A percentile compares a stretch with the other conserved stretches of the same genome.
Evolutionary conservation across 2,797 vertebrate species (phyloP).

Genomic region (Rhinophrynus dorsalis): DNA sequence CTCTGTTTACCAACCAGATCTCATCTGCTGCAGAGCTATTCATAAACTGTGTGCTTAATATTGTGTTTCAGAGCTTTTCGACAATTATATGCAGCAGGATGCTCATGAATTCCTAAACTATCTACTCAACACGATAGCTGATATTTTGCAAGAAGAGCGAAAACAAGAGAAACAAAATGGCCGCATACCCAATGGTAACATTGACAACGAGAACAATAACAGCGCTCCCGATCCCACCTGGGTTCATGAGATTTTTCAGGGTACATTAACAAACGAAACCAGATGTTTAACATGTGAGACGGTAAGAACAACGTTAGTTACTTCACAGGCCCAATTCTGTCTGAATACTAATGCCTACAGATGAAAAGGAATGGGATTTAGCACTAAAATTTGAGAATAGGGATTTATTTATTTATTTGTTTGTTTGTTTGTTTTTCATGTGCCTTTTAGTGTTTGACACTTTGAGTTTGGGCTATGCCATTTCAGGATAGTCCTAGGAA

Average conservation of each 20-base stretch:
- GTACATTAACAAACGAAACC: constrained; percentile 82
- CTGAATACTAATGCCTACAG: too few species aligned
- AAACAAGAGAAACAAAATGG: constrained; percentile 80
- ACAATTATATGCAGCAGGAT: constrained; percentile 83
- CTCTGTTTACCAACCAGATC: too few species aligned
- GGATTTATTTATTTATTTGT: too few species aligned
- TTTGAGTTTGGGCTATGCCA: too few species aligned
- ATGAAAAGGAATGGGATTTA: too few species aligned
- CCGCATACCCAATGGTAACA: constrained; percentile 73
- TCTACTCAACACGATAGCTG: constrained; percentile 75
- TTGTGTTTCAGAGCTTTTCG: constrained; percentile 68
- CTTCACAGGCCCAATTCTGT: too few species aligned
- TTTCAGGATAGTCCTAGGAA: too few species aligned
- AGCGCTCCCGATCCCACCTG: constrained; percentile 71
- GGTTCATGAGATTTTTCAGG: constrained; percentile 79
- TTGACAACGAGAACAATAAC: constrained; percentile 79
- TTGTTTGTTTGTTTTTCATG: too few species aligned
- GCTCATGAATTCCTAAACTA: constrained; percentile 80
- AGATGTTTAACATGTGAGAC: constrained; percentile 83
- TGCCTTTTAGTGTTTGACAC: too few species aligned
- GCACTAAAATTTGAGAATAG: too few species aligned
- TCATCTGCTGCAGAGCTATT: too few species aligned
- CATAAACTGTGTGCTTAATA: too few species aligned
- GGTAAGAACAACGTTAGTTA: constrained; percentile 75
- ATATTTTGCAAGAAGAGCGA: constrained; percentile 78